Evolutionary conservation across 2,888 invertebrate species (phyloP), one percentile per base, ranked within the genome.

Genomic region (Allygus modestus): DNA sequence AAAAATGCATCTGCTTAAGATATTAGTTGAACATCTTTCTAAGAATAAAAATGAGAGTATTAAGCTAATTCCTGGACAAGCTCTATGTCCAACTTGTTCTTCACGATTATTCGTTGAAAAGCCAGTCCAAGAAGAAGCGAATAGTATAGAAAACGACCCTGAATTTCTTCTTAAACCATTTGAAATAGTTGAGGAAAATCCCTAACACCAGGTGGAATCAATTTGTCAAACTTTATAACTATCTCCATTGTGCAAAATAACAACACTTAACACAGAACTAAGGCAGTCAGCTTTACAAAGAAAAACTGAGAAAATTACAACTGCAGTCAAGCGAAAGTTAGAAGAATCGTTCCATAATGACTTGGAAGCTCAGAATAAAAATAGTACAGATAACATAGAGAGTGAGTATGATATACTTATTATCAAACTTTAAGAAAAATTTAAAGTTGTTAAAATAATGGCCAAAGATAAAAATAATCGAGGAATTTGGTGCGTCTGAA

Each of bases 41-140:
- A 69, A 69, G 69, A 9, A 9, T 31, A 69, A 43, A 46, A 46
- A 43, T 46, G 26, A 4, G 37, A 17, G 4, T 17, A 31, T 46
- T 26, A 23, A 51, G 0, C n/a, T 79, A 51, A 46, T 75, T 15
- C 75, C 75, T 23, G 75, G 75, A 37, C 12, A 75, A 37, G 12
- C 75, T n/a, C 75, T 75, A 28, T 79, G 79, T 79, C 79, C 46
- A 79, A 79, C 43, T 0, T 79, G 79, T 51, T 23, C 31, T 17
- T 79, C 43, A 79, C 46, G 26, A 51, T 12, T 79, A 79, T 75
- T 79, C 51, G 46, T 51, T 0, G n/a, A 46, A 15, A 54, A 26
- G 2, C 43, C 20, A 26, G 26, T 31, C 12, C 7, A 20, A 46
- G 26, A 20, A 46, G 51, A 46, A 26, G 20, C 1, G 15, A 37